These are phyloP conservation scores for Drosophila emarginata DNA, from an alignment of 2,888 invertebrate genomes.

Conservation along the genomic window DNA sequence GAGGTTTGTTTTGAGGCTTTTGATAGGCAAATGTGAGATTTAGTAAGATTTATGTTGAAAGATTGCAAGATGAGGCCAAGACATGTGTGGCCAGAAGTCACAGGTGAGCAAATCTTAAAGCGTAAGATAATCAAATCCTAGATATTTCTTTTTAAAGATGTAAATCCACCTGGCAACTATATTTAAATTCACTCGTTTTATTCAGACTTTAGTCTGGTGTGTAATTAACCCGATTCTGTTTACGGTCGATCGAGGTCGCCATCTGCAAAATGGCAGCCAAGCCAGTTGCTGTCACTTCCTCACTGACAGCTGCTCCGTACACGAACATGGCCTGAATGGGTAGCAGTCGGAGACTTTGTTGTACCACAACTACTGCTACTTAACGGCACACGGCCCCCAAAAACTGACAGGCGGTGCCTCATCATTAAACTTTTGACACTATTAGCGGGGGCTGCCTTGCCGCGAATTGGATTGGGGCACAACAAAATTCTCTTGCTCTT, in stretches of 20 bases:
- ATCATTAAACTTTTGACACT: conserved; percentile 80
- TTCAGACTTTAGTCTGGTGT: background rate
- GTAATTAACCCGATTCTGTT: conserved; percentile 16
- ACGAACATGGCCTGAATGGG: conserved; percentile 41
- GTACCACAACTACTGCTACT: conserved; percentile 41
- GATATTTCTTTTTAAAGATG: background rate
- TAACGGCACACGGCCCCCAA: conserved; percentile 58
- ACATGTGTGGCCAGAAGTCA: conserved; percentile 27
- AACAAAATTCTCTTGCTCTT: background rate
- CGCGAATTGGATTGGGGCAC: conserved; percentile 1
- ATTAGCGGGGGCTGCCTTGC: conserved; percentile 55
- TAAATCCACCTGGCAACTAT: background rate
- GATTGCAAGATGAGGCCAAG: conserved; percentile 38
- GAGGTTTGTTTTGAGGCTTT: conserved; percentile 31
- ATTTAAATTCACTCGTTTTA: background rate
- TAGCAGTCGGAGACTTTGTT: background rate
- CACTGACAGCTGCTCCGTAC: conserved; percentile 66
- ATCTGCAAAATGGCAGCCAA: conserved; percentile 55
- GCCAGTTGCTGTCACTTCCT: conserved; percentile 54
- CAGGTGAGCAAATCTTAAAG: conserved; percentile 17
- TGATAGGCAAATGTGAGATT: conserved; percentile 50
- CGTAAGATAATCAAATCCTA: background rate
- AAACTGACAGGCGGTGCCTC: conserved; percentile 63
- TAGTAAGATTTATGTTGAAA: conserved; percentile 42
- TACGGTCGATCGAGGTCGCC: conserved; percentile 16